Evolutionary conservation across 2,888 invertebrate species (phyloP), one percentile per base, ranked within the genome.

Genomic region (Leptopilina myrica): DNA sequence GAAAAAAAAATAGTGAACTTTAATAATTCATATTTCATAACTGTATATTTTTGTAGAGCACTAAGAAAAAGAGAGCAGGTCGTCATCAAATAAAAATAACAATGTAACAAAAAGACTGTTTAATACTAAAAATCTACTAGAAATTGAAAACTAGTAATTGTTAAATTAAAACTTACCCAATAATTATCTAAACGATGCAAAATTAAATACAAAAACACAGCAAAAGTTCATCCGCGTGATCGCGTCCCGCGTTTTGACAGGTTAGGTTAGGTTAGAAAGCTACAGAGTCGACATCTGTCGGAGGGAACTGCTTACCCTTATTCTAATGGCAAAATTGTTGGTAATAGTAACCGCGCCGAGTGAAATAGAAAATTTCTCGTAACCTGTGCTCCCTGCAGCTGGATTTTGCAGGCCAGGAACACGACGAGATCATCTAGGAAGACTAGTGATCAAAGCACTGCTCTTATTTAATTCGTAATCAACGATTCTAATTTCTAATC

Each of bases 381-480:
- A 49, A 49, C 49, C 49, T 15, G 43, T 20, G 8, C 33, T 67
- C 15, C 78, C 76, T 62, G 83, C 79, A 81, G 79, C 76, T 65
- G 76, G 79, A 66, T 64, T 88, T 89, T 87, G 85, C 82, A 86
- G 85, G 86, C 84, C 85, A 86, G 82, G 83, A 83, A 84, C 82
- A 78, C 76, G 75, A 77, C 59, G 73, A 80, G 49, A 79, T n/a
- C 14, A 49, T 76, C 49, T 59, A 80, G 77, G 66, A 1, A 67
- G 76, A 64, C 66, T 49, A 64, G 56, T 62, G 15, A 62, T 20
- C 26, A 49, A 69, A 69, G 43, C 43, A 43, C 8, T 7, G 49
- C 49, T 26, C 14, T 33, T 15, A 62, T 9, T 20, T 7, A 62
- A 62, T 12, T 49, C 49, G 12, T 49, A 49, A 62, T 20, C 20